Evolutionary conservation across 2,888 invertebrate species (phyloP).

Genomic region (Rhagium mordax): DNA sequence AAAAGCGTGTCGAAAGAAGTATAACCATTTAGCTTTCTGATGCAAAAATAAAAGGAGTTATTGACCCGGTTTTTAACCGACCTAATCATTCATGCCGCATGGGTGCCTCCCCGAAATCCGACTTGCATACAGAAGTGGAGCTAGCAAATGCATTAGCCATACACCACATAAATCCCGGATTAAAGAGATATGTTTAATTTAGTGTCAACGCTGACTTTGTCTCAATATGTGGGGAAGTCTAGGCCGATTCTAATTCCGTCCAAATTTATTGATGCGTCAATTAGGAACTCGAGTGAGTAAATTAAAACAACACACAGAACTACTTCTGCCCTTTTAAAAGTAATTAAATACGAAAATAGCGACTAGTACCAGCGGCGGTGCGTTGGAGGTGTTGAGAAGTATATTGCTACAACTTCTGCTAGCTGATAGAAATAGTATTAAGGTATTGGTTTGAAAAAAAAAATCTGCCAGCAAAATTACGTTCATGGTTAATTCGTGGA

Average conservation of each 20-base stretch:
- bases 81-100: slow-evolving; percentile 29
- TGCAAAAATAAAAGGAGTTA: slow-evolving; percentile 22
- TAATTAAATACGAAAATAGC: neutral
- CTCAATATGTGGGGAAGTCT: slow-evolving; percentile 20
- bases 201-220: slow-evolving; percentile 24
- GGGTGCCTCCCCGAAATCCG: slow-evolving; percentile 19
- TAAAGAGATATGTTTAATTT: slow-evolving; percentile 36
- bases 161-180: slow-evolving; percentile 38
- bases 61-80: slow-evolving; percentile 13
- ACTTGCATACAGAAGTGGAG: slow-evolving; percentile 32
- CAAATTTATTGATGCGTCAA: slow-evolving; percentile 8
- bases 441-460: too few relatives aligned
- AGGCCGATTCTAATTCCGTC: slow-evolving; percentile 2
- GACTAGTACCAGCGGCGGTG: neutral
- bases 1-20: neutral
- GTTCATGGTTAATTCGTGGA: too few relatives aligned
- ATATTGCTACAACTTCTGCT: too few relatives aligned
- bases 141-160: slow-evolving; percentile 33
- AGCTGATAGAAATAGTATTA: too few relatives aligned
- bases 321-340: neutral
- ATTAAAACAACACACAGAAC: neutral
- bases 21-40: neutral
- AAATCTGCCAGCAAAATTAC: too few relatives aligned
- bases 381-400: too few relatives aligned
- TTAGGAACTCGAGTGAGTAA: neutral